Conservation (phyloP, 2,888 invertebrate species). For the Diarsia dahlii region DNA sequence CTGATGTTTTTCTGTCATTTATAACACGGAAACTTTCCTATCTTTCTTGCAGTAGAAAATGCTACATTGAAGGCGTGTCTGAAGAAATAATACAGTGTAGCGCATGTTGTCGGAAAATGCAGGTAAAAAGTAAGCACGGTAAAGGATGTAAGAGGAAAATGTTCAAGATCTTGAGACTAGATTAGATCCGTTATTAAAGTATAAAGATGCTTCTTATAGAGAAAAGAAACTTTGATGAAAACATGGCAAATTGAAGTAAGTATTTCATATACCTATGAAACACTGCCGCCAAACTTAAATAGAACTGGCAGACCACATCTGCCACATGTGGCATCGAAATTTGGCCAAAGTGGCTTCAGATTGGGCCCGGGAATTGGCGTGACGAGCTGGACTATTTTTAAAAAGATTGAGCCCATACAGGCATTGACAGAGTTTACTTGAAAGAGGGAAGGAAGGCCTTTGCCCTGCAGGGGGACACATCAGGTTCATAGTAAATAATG, state of each 20-base stretch:
- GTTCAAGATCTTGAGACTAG: background rate
- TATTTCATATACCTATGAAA: background rate
- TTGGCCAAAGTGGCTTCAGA: too few relatives aligned
- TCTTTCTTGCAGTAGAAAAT: slow-evolving; percentile 21
- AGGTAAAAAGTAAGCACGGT: slow-evolving; percentile 5
- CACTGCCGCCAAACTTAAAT: too few relatives aligned
- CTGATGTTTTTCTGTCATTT: slow-evolving; percentile 49
- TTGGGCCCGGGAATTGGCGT: too few relatives aligned
- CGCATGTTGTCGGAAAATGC: slow-evolving; percentile 27
- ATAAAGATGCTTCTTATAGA: background rate
- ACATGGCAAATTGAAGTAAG: background rate
- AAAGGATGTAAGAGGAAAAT: slow-evolving; percentile 12
- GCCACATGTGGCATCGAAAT: too few relatives aligned
- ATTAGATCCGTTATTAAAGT: slow-evolving; percentile 11
- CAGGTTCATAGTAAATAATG: too few relatives aligned
- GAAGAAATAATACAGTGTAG: slow-evolving; percentile 30
- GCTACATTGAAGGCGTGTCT: slow-evolving; percentile 24
- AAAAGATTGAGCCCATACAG: too few relatives aligned
- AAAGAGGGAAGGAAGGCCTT: too few relatives aligned
- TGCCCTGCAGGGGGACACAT: too few relatives aligned
- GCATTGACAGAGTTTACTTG: too few relatives aligned
- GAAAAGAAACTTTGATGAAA: background rate
- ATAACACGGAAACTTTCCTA: slow-evolving; percentile 15
- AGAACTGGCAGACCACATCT: too few relatives aligned
- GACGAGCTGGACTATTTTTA: too few relatives aligned